Conservation (phyloP, 2,797 vertebrate species). For the Xiphophorus birchmanni region DNA sequence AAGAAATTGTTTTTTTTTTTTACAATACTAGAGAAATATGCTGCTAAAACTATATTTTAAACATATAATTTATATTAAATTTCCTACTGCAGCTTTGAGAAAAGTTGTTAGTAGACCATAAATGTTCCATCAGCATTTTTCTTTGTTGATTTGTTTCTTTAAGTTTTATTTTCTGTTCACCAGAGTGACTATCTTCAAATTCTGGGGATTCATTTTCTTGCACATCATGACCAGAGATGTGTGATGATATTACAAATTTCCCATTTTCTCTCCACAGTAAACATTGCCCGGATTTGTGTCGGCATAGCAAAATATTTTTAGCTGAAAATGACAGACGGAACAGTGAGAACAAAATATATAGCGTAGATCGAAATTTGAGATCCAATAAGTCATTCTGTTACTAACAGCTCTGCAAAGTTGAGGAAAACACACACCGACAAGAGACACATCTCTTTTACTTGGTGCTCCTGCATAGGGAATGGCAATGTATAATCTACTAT, state of each 20-base stretch:
- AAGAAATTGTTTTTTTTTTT: background rate
- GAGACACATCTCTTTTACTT: conserved; percentile 10
- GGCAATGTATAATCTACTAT: conserved; percentile 42
- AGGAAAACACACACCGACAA: conserved; percentile 31
- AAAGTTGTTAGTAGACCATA: background rate
- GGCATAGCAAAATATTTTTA: conserved; percentile 27
- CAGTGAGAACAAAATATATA: conserved; percentile 20
- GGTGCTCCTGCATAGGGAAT: conserved; percentile 27
- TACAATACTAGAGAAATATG: too few relatives aligned
- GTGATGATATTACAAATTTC: conserved; percentile 11
- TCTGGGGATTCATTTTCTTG: background rate
- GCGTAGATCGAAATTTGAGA: conserved; percentile 28
- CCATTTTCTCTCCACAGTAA: conserved; percentile 37
- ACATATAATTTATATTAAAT: background rate
- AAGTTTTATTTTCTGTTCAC: background rate
- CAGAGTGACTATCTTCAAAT: background rate
- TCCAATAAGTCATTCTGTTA: conserved; percentile 29
- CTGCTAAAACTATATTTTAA: background rate
- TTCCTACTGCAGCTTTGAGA: background rate
- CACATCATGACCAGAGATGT: background rate
- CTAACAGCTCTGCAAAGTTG: conserved; percentile 26
- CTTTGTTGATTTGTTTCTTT: background rate
- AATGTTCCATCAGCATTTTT: background rate
- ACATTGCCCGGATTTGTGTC: conserved; percentile 39
- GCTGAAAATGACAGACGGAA: conserved; percentile 25